phyloP scores from a whole-genome alignment of 92 coral and sea anemone genomes.

The Ricordea florida region DNA sequence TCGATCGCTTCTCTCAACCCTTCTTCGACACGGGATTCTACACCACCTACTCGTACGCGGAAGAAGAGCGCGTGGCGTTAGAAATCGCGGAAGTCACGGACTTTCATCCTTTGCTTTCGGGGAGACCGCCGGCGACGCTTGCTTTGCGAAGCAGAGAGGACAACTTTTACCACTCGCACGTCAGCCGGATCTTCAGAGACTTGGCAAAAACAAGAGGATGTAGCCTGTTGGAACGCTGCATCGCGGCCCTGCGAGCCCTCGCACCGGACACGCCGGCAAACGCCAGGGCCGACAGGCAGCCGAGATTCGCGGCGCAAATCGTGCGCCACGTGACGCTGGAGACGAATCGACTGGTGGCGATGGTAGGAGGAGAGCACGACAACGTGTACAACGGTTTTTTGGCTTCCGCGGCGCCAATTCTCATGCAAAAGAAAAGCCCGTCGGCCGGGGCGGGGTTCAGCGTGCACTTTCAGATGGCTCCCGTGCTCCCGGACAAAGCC shows the following conservation, averaged over 20 bases:
- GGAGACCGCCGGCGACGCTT: not conserved
- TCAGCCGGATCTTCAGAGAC: not conserved
- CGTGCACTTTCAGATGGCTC: not conserved
- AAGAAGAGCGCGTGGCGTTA: not conserved
- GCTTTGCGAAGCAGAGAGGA: not conserved
- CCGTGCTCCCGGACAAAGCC: not conserved
- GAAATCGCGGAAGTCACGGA: not conserved
- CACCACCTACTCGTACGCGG: not conserved
- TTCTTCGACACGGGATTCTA: not conserved
- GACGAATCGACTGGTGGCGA: constrained; percentile 2
- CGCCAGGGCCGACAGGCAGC: not conserved
- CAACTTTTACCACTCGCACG: constrained; percentile 8
- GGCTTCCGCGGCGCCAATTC: not conserved
- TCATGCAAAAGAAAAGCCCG: not conserved
- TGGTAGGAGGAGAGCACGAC: not conserved
- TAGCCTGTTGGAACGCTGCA: not conserved
- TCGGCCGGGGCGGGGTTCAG: not conserved
- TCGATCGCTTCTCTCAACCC: not conserved
- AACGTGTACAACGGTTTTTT: constrained; percentile 2
- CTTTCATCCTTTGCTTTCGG: not conserved
- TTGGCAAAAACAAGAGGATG: not conserved
- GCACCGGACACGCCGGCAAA: not conserved
- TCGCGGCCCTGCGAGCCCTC: not conserved
- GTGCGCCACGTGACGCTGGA: not conserved
- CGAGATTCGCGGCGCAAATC: not conserved